A percentile compares a stretch with the other conserved stretches of the same genome.
Conservation (phyloP, 1,140 invertebrate genomes). For the Tetramorium alpestre region DNA sequence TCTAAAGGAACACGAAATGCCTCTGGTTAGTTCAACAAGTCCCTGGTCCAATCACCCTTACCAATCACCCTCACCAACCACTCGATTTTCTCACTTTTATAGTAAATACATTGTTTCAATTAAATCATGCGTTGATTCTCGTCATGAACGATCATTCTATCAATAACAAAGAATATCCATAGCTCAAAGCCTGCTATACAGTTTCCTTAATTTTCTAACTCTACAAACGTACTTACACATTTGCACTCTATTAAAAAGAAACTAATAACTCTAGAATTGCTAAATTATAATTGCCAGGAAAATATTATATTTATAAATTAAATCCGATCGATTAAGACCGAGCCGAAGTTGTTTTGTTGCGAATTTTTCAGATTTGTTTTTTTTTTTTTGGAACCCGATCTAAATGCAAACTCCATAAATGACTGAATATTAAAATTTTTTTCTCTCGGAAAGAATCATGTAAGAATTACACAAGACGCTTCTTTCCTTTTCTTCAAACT, state of each 20-base stretch:
- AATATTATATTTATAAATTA: conserved; percentile 25
- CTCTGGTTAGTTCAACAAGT: neutral
- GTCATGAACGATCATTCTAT: neutral
- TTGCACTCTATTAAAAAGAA: neutral
- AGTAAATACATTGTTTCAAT: neutral
- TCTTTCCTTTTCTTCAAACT: neutral
- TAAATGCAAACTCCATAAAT: neutral
- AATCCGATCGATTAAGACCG: neutral
- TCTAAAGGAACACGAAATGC: neutral
- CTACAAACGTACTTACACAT: neutral
- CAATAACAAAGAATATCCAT: neutral
- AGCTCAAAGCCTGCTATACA: neutral
- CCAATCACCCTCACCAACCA: conserved; percentile 1
- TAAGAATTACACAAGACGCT: neutral
- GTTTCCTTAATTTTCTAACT: conserved; percentile 1
- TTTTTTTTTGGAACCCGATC: neutral
- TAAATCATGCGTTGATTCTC: neutral
- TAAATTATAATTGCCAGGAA: conserved; percentile 1
- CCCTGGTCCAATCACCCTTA: neutral
- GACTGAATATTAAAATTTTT: neutral
- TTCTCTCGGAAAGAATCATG: neutral
- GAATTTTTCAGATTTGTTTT: neutral
- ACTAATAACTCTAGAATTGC: conserved; percentile 12
- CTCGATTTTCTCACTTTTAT: neutral
- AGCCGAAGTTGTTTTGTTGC: neutral